phyloP scores from a whole-genome alignment of 2,888 invertebrate genomes.

The Trachelus troglodyta region DNA sequence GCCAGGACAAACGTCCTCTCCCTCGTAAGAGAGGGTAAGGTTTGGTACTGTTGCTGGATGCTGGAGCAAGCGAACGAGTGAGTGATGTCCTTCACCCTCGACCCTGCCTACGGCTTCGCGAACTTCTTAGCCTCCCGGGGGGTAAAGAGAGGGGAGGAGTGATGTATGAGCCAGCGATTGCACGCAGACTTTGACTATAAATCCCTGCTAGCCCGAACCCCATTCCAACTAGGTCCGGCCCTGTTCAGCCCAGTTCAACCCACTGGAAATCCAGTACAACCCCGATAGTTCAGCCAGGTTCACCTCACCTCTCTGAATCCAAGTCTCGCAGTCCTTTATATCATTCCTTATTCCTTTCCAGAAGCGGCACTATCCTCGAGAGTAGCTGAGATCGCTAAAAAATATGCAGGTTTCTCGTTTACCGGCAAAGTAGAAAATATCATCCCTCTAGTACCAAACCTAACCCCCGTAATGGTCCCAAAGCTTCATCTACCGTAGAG shows the following conservation, averaged over 20 bases:
- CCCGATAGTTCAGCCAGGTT: not conserved
- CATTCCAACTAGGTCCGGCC: constrained; percentile 27
- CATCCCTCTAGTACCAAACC: constrained; percentile 6
- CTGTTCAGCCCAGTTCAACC: not conserved
- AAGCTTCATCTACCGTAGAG: not conserved
- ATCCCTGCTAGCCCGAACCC: constrained; percentile 38
- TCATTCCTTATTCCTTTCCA: not conserved
- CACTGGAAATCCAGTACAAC: not conserved
- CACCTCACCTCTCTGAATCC: not conserved
- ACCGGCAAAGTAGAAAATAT: constrained; percentile 25
- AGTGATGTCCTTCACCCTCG: constrained; percentile 35
- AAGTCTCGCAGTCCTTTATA: not conserved
- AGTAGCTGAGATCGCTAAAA: constrained; percentile 2
- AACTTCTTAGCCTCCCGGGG: constrained; percentile 32
- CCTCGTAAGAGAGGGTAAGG: constrained; percentile 11
- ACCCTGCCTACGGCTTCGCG: constrained; percentile 33
- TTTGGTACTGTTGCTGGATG: constrained; percentile 2
- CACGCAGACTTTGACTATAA: constrained; percentile 51
- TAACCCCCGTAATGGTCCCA: constrained; percentile 8
- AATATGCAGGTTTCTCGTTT: constrained; percentile 20
- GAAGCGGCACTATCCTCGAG: not conserved
- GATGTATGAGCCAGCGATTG: constrained; percentile 50
- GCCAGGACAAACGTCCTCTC: constrained; percentile 28
- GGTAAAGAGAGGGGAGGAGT: constrained; percentile 30
- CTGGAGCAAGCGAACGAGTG: constrained; percentile 22